phyloP scores from a whole-genome alignment of 2,888 invertebrate species.

The Helicoverpa assulta region DNA sequence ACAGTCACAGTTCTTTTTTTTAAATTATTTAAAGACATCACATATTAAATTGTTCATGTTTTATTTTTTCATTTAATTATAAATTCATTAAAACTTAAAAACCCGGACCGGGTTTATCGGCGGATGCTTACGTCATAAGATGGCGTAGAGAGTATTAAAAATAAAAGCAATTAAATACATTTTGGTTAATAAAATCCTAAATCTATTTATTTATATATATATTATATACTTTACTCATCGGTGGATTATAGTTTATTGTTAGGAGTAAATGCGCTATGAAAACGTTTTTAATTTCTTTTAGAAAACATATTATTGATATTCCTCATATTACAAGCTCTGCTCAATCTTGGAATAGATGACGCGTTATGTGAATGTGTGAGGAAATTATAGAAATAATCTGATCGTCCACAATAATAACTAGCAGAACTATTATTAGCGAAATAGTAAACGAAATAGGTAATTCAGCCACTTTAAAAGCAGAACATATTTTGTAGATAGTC shows the following conservation, averaged over 20 bases:
- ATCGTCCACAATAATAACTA: no score
- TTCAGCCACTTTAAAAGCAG: no score
- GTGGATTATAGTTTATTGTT: slow-evolving; percentile 22
- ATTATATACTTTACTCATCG: slow-evolving; percentile 49
- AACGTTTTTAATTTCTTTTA: background rate
- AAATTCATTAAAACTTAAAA: slow-evolving; percentile 52
- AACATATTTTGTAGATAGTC: no score
- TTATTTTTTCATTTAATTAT: slow-evolving; percentile 31
- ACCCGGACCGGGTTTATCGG: slow-evolving; percentile 57
- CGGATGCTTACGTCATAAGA: slow-evolving; percentile 58
- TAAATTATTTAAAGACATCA: slow-evolving; percentile 43
- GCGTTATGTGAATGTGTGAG: no score
- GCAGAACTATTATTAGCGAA: no score
- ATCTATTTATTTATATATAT: slow-evolving; percentile 65
- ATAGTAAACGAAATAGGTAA: no score
- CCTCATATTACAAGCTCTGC: no score
- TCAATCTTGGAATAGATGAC: no score
- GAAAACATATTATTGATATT: background rate
- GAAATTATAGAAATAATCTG: no score
- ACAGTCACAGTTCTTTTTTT: slow-evolving; percentile 23
- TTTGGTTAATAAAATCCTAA: slow-evolving; percentile 70
- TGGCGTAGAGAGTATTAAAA: slow-evolving; percentile 64
- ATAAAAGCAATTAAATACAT: slow-evolving; percentile 68
- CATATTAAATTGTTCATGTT: slow-evolving; percentile 47
- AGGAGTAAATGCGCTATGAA: background rate